A percentile compares a stretch with the other conserved stretches of the same genome.
Conservation (phyloP, 2,113 vertebrate species). For the Cryptomyrus ogoouensis region DNA sequence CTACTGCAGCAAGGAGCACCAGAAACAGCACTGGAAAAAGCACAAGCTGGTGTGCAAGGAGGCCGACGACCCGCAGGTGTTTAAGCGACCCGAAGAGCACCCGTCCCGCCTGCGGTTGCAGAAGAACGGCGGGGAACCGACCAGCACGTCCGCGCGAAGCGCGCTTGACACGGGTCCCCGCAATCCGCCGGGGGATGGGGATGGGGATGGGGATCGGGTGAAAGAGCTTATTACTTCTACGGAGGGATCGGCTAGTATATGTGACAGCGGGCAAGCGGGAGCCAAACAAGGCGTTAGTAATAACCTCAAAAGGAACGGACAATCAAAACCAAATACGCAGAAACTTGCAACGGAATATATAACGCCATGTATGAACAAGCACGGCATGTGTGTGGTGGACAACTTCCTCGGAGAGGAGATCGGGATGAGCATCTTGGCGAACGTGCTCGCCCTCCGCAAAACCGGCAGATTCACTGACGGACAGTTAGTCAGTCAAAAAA, state of each 20-base stretch:
- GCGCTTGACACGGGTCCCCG: not conserved
- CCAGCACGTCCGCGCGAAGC: not conserved
- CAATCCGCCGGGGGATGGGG: not conserved
- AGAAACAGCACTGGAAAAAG: slow-evolving; percentile 90
- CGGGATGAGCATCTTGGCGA: slow-evolving; percentile 63
- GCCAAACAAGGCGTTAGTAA: not conserved
- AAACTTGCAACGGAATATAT: slow-evolving; percentile 75
- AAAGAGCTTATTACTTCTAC: not conserved
- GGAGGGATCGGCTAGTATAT: not conserved
- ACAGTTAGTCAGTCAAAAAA: slow-evolving; percentile 79
- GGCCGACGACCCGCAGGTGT: slow-evolving; percentile 35
- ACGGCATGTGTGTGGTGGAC: slow-evolving; percentile 80
- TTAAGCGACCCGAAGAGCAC: not conserved
- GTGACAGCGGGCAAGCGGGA: not conserved
- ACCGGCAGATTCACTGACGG: slow-evolving; percentile 77
- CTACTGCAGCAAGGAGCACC: slow-evolving; percentile 94
- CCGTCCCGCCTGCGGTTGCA: not conserved
- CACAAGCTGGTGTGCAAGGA: slow-evolving; percentile 84
- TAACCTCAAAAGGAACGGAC: slow-evolving; percentile 55
- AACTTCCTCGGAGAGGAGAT: slow-evolving; percentile 73
- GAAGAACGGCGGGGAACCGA: not conserved
- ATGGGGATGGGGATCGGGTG: not conserved
- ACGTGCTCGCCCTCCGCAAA: slow-evolving; percentile 69
- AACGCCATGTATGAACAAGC: slow-evolving; percentile 80
- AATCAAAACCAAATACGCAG: slow-evolving; percentile 62